Conservation (phyloP, 2,888 invertebrate genomes). For the Drosophila pseudotakahashii region DNA sequence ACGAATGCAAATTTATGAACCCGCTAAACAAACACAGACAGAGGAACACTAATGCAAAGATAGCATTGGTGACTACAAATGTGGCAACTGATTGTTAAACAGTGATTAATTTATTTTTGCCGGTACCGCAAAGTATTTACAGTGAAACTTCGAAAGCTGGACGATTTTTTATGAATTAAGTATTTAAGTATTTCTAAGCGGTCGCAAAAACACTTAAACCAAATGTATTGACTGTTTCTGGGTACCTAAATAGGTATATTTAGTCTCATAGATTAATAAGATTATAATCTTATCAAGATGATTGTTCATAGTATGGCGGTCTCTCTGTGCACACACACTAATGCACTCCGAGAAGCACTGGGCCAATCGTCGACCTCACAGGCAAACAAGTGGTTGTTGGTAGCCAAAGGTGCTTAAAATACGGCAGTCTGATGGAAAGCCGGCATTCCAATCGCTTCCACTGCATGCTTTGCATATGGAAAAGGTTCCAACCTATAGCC, state of each 20-base stretch:
- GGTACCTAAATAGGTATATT: too few species aligned
- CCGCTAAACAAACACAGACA: slow-evolving; percentile 15
- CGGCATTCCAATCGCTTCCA: slow-evolving; percentile 19
- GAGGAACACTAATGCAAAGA: background rate
- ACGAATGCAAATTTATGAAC: slow-evolving; percentile 20
- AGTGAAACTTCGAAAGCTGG: slow-evolving; percentile 1
- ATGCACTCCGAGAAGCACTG: slow-evolving; percentile 5
- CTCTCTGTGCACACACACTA: slow-evolving; percentile 12
- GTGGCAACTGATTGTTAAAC: slow-evolving; percentile 19
- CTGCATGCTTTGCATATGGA: slow-evolving; percentile 8
- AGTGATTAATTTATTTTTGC: slow-evolving; percentile 30
- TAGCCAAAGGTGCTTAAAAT: slow-evolving; percentile 12
- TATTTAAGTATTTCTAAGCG: too few species aligned
- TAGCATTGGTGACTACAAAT: slow-evolving; percentile 18
- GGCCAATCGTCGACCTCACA: slow-evolving; percentile 22
- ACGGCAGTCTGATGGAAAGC: slow-evolving; percentile 15
- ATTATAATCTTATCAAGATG: background rate
- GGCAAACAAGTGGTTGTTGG: slow-evolving; percentile 50
- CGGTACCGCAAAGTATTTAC: slow-evolving; percentile 3
- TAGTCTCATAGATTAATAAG: too few species aligned
- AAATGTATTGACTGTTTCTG: too few species aligned
- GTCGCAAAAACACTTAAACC: background rate
- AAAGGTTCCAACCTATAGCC: background rate
- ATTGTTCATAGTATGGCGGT: too few species aligned
- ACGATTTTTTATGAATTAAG: too few species aligned